A percentile compares a stretch with the other conserved stretches of the same genome.
Evolutionary conservation across 2,888 invertebrate species (phyloP).

Genomic region (Adineta ricciae): DNA sequence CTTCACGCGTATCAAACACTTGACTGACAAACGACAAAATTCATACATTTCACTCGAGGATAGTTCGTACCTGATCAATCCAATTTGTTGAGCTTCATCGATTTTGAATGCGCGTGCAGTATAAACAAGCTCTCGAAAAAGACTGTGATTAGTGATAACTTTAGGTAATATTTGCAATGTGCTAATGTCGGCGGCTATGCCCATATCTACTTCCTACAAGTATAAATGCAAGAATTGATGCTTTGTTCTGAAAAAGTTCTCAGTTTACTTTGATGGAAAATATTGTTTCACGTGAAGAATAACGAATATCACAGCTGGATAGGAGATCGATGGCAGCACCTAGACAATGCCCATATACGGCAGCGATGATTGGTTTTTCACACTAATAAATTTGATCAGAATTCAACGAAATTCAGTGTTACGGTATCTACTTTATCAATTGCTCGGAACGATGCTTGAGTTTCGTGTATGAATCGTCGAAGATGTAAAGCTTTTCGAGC

Average conservation of each 20-base stretch:
- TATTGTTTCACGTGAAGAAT: conserved; percentile 77
- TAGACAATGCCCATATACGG: conserved; percentile 75
- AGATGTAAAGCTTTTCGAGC: conserved; percentile 66
- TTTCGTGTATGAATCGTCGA: conserved; percentile 58
- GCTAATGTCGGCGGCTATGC: conserved; percentile 89
- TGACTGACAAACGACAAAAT: too few species aligned
- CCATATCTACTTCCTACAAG: conserved; percentile 51
- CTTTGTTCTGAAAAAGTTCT: too few species aligned
- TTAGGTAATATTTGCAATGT: conserved; percentile 82
- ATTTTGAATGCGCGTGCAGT: conserved; percentile 72
- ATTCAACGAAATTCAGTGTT: too few species aligned
- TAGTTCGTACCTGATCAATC: conserved; percentile 66
- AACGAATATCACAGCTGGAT: conserved; percentile 52
- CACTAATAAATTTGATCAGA: too few species aligned
- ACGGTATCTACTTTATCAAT: conserved; percentile 61
- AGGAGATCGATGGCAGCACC: conserved; percentile 83
- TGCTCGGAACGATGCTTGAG: conserved; percentile 68
- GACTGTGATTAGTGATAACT: conserved; percentile 73
- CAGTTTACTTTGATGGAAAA: conserved; percentile 20
- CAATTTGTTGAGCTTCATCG: conserved; percentile 68
- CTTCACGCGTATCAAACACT: too few species aligned
- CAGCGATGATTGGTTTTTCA: conserved; percentile 76
- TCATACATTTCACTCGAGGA: too few species aligned
- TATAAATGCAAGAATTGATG: too few species aligned
- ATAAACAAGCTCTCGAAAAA: conserved; percentile 73